Base-by-base conservation (phyloP, 2,113 vertebrate species). In the Hipposideros armiger region DNA sequence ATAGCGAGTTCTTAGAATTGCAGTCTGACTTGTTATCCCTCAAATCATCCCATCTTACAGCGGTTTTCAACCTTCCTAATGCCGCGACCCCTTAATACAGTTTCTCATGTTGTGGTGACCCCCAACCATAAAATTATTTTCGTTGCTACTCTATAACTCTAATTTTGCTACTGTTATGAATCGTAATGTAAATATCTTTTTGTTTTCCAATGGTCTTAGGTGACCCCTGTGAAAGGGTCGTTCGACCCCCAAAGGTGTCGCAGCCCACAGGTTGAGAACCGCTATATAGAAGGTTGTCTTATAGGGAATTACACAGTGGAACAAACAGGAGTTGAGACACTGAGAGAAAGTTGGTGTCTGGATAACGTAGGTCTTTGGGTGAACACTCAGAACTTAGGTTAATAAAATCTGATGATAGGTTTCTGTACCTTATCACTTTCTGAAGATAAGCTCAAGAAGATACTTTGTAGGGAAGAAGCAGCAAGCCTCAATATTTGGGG, bases 381-480 rank as follows among this genome's bases (percentile, higher is more conserved):
- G 69, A 67, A 80, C 28, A 32, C 69, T 78, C 30, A 90, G 69
- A 78, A 92, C 15, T 69, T 92, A 64, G 73, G 13, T 74, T 70
- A 54, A 86, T 87, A 91, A 87, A 73, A 72, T 72, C 50, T 88
- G 30, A 4, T 90, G 87, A 7, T 52, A 26, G 42, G n/a, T 74
- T 91, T 36, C 86, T 81, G 32, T 28, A 69, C 54, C 84, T 73
- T 30, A 74, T 36, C 11, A 3, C 4, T 91, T 95, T 96, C 52
- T 90, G 62, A 76, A 91, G 50, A 73, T 73, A 56, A 64, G 8
- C 32, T 42, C 24, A 96, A 77, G 42, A 86, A 90, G 22, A 10
- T 67, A 62, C 16, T 87, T 85, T 81, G 13, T 94, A 90, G 67
- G 52, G 70, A 89, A 95, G 42, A 74, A 82, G 60, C 40, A 72